Evolutionary conservation across 2,888 invertebrate species (phyloP), one percentile per base, ranked within the genome.

Genomic region (Pandemis cinnamomeana): DNA sequence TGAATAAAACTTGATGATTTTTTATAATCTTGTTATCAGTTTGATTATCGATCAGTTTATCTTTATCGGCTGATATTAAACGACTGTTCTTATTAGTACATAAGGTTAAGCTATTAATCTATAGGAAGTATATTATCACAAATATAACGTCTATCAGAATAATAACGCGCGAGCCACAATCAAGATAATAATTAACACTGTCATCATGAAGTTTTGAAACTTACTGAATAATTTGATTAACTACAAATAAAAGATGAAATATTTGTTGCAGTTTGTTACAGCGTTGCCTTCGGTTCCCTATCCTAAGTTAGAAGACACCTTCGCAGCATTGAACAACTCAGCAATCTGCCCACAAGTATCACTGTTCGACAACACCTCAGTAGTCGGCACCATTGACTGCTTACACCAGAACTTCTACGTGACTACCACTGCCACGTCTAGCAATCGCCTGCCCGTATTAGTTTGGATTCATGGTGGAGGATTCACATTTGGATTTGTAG

Each of bases 331-430:
- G 46, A 78, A 85, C 15, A 85, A 85, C 60, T 77, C 81, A 1
- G 76, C 79, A 1, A 80, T 83, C n/a, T 86, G 86, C 55, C 86
- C 86, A 13, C 85, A 86, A 80, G 66, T 77, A 10, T 83, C 83
- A 60, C 76, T 80, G 55, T 72, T 87, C 87, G 2, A 67, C 55
- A 62, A 72, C 41, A 67, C 88, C 7, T 20, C 27, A 13, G 78
- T 81, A 83, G 69, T 89, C 83, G 80, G 92, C 89, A 13, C 85
- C 85, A 76, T 84, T 0, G 82, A 91, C 61, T 91, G 90, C 53
- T 79, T 90, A 0, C 82, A 81, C 10, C 77, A 90, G 1, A 87
- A 85, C 63, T 69, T 91, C 0, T 89, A 85, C 36, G 87, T 86
- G 0, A 89, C 90, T 3, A 68, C 67, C 3, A 64, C 79, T 2